phyloP scores from a whole-genome alignment of 2,797 vertebrate species.

The Serranus cabrilla region DNA sequence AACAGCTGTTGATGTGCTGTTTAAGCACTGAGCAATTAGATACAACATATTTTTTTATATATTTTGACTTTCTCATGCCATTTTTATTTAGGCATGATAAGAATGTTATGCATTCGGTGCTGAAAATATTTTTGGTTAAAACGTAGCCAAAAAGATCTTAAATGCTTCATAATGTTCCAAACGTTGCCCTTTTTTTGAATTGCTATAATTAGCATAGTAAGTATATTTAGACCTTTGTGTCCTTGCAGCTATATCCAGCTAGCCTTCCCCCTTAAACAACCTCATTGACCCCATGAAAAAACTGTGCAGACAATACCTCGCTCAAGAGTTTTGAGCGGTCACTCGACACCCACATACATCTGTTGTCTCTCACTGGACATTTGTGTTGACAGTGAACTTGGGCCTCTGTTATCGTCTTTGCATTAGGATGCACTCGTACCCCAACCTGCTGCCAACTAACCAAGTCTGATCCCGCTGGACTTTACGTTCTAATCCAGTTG shows the following conservation, averaged over 20 bases:
- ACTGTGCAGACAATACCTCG: conserved; percentile 2
- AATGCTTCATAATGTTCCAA: too few relatives aligned
- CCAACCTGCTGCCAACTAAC: background rate
- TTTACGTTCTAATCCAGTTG: conserved; percentile 39
- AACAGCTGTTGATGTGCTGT: too few relatives aligned
- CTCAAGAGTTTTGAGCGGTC: conserved; percentile 1
- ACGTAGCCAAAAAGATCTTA: too few relatives aligned
- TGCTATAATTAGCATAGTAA: too few relatives aligned
- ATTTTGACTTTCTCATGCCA: too few relatives aligned
- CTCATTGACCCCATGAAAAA: conserved; percentile 41
- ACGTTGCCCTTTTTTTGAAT: too few relatives aligned
- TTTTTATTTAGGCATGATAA: too few relatives aligned
- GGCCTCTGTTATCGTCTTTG: conserved; percentile 20
- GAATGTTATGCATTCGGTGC: too few relatives aligned
- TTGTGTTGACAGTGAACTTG: conserved; percentile 10
- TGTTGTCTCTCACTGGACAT: background rate
- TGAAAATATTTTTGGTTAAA: too few relatives aligned
- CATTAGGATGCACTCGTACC: conserved; percentile 11
- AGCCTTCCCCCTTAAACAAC: background rate
- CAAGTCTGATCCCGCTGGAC: conserved; percentile 22
- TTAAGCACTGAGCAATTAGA: too few relatives aligned
- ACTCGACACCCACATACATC: background rate
- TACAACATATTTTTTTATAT: too few relatives aligned
- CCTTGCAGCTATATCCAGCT: background rate
- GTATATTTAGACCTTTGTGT: conserved; percentile 9